Conservation (phyloP, 2,888 invertebrate genomes). For the Macrophya alboannulata region DNA sequence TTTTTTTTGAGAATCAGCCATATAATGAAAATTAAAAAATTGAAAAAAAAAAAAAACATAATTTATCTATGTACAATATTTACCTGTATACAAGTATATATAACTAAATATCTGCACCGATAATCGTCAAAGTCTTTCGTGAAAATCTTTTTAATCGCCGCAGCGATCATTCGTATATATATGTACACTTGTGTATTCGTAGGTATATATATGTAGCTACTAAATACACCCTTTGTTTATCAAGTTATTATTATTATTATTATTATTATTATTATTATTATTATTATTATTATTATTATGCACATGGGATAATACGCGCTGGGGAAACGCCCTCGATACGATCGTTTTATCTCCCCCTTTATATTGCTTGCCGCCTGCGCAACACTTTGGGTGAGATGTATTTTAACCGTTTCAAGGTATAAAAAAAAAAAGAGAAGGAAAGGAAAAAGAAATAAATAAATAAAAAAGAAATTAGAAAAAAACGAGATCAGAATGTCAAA, state of each 20-base stretch:
- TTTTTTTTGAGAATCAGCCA: no score
- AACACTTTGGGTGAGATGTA: conserved; percentile 40
- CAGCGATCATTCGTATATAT: no score
- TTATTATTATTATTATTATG: not conserved
- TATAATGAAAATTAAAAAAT: no score
- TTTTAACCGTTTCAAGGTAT: conserved; percentile 4
- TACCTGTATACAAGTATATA: no score
- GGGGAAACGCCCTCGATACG: conserved; percentile 19
- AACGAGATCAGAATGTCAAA: not conserved
- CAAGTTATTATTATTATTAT: not conserved
- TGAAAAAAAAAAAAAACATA: no score
- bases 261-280: not conserved
- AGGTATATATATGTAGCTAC: not conserved
- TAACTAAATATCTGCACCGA: no score
- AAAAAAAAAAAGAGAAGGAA: not conserved
- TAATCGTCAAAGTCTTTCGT: no score
- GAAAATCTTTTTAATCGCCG: no score
- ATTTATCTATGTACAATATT: no score
- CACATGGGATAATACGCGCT: not conserved
- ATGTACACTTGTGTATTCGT: no score
- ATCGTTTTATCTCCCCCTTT: conserved; percentile 47
- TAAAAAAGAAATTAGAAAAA: not conserved
- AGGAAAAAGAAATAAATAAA: not conserved
- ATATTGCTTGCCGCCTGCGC: not conserved
- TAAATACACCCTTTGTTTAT: not conserved